Base-by-base conservation (phyloP, 2,113 vertebrate species). In the Callithrix jacchus region DNA sequence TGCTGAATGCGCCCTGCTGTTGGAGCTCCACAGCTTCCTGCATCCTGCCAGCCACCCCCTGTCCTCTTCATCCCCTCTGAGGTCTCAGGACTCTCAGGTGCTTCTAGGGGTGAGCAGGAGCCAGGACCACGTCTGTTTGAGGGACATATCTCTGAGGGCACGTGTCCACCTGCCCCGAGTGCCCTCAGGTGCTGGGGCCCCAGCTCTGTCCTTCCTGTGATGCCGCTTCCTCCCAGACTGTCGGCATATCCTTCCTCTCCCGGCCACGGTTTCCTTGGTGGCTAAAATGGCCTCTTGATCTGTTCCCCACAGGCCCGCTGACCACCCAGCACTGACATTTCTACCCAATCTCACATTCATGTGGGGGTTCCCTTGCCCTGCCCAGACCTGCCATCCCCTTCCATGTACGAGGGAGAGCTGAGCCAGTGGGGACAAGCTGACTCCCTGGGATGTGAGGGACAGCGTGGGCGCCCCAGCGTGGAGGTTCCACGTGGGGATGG, bases 331-430 rank as follows among this genome's bases (percentile, higher is more conserved):
- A 47, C 21, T 74, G 37, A 23, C 6, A 1, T 68, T 35, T 35
- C 32, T 68, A 32, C 14, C 66, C 35, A 13, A 6, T 14, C 64
- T 35, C 64, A 35, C 32, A 68, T 68, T 32, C 14, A 14, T 68
- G 16, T 0, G 2, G 6, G 27, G 61, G 61, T 6, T 16, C 66
- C 16, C 66, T 68, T 35, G 32, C 66, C 32, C 66, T 68, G 66
- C 32, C 32, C 6, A 35, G 27, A 64, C 27, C 58, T 70, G 58
- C 61, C 30, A 3, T 45, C 49, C n/a, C 49, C 2, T 6, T 58
- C n/a, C 61, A 0, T n/a, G 61, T 1, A 12, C 27, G 11, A 16
- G 20, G 17, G 25, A 58, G 54, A 27, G 20, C 25, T 52, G 5
- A 32, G n/a, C 58, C 40, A 0, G 14, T 61, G 45, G 45, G 76